Percentiles rank a stretch among this genome's conserved stretches.
These are phyloP conservation scores for Mantis religiosa DNA, from an alignment of 2,888 invertebrate genomes.

Conservation along the genomic window DNA sequence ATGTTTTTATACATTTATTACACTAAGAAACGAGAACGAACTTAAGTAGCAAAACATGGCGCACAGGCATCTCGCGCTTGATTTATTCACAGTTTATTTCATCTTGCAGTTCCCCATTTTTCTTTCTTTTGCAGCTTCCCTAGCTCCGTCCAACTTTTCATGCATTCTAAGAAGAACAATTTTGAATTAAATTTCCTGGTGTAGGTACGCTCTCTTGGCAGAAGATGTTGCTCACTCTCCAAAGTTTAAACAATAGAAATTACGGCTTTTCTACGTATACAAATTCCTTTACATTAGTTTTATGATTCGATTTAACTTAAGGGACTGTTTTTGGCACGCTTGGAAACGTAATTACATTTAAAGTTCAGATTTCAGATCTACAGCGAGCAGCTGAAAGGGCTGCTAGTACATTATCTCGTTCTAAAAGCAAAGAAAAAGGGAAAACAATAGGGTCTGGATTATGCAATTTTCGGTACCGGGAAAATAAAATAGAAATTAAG, in stretches of 20 bases:
- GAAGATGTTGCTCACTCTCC: not conserved
- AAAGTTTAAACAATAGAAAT: not conserved
- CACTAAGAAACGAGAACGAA: not conserved
- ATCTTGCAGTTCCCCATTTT: not conserved
- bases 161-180: not conserved
- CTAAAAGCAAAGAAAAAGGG: no score
- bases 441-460: no score
- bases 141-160: not conserved
- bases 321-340: not conserved
- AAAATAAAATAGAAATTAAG: no score
- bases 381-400: not conserved
- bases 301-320: not conserved
- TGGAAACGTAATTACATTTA: not conserved
- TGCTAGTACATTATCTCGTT: not conserved
- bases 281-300: not conserved
- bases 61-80: not conserved
- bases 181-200: not conserved
- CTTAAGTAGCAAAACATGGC: not conserved
- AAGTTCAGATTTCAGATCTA: not conserved
- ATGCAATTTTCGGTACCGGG: no score
- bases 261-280: not conserved
- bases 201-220: not conserved
- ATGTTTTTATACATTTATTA: not conserved
- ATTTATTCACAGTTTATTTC: slow-evolving; percentile 4
- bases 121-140: not conserved